These are phyloP conservation scores for Micoletzkya japonica DNA, from an alignment of 2,888 invertebrate genomes.

Conservation along the genomic window DNA sequence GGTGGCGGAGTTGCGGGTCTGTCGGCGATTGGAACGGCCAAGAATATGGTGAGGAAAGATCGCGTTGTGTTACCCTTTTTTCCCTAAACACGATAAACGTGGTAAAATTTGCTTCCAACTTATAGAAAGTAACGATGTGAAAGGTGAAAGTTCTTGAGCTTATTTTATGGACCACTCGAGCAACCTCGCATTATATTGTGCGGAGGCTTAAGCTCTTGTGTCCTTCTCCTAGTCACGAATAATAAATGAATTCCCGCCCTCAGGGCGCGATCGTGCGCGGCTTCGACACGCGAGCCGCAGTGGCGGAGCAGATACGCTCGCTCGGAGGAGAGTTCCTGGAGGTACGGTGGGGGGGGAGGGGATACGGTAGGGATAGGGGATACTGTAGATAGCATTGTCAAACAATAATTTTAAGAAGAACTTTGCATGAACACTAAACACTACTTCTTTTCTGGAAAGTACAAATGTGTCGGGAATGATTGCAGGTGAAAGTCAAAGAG, in stretches of 20 bases:
- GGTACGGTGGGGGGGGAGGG: too few species aligned
- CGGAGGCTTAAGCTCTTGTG: too few species aligned
- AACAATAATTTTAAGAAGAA: too few species aligned
- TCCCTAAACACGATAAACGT: background rate
- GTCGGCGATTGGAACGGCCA: constrained; percentile 81
- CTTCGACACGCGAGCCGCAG: constrained; percentile 83
- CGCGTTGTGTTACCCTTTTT: background rate
- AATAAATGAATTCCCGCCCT: constrained; percentile 8
- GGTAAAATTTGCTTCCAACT: background rate
- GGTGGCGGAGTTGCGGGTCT: constrained; percentile 88
- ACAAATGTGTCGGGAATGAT: background rate
- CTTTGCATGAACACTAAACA: too few species aligned
- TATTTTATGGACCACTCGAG: too few species aligned
- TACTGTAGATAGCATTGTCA: background rate
- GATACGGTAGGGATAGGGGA: constrained; percentile 59
- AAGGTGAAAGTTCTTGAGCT: too few species aligned
- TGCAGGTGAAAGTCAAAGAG: constrained; percentile 42
- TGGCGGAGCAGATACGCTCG: constrained; percentile 82
- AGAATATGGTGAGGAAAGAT: constrained; percentile 72
- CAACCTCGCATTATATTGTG: too few species aligned
- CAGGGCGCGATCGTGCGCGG: constrained; percentile 83
- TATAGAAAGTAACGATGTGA: background rate
- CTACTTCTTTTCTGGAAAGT: background rate
- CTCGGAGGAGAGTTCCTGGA: constrained; percentile 86
- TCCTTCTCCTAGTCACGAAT: too few species aligned